Evolutionary conservation across 2,113 vertebrate genomes (phyloP).

Genomic region (Strix aluco): DNA sequence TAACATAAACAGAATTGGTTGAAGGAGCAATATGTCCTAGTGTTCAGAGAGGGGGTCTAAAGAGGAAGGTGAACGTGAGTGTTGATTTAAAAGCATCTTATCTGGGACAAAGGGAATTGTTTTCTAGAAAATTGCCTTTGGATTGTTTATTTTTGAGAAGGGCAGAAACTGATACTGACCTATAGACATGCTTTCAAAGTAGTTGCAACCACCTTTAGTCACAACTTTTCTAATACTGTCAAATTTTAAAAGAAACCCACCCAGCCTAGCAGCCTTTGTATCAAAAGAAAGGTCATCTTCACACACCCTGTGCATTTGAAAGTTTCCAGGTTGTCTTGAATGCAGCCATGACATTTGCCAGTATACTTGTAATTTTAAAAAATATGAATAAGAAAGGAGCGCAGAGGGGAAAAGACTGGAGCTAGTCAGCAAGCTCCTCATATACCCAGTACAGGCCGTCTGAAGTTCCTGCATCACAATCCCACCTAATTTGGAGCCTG

Average conservation of each 20-base stretch:
- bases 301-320: background rate
- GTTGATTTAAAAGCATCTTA: background rate
- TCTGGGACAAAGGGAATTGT: background rate
- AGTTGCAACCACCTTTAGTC: background rate
- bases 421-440: background rate
- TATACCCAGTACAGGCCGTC: background rate
- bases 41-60: background rate
- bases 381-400: background rate
- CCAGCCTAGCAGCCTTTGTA: background rate
- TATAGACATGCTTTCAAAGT: background rate
- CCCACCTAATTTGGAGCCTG: constrained; percentile 60
- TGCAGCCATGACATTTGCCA: constrained; percentile 22
- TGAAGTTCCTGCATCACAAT: constrained; percentile 51
- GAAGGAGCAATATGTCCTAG: background rate
- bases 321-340: background rate
- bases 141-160: background rate
- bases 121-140: background rate
- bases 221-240: background rate
- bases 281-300: constrained; percentile 1
- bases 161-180: background rate
- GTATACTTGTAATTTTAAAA: background rate
- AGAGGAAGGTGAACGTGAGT: background rate
- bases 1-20: background rate
- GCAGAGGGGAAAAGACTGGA: background rate
- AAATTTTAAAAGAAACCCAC: background rate